Conservation (phyloP, 1,140 invertebrate species). For the Littorina saxatilis region DNA sequence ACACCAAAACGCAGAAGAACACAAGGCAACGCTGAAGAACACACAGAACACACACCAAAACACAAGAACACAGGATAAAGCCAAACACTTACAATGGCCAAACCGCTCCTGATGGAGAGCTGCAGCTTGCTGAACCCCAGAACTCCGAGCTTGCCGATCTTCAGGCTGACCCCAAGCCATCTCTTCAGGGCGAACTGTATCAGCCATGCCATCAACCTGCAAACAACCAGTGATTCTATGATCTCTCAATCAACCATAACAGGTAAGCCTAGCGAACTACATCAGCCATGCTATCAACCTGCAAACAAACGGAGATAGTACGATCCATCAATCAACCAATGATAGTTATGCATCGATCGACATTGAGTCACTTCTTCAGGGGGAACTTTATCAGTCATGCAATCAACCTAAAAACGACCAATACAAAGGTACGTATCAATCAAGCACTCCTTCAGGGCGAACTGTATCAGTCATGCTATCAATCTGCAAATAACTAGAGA, state of each 20-base stretch:
- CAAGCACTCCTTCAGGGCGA: slow-evolving; percentile 83
- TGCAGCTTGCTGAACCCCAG: slow-evolving; percentile 83
- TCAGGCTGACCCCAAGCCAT: slow-evolving; percentile 82
- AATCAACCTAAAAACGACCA: too few species aligned
- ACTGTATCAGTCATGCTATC: slow-evolving; percentile 82
- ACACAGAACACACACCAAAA: too few species aligned
- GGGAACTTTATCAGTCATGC: too few species aligned
- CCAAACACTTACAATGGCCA: slow-evolving; percentile 82
- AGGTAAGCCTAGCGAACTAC: too few species aligned
- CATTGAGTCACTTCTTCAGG: too few species aligned
- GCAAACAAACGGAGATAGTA: too few species aligned
- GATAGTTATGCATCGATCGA: too few species aligned
- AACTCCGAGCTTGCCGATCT: slow-evolving; percentile 82
- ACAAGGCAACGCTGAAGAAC: too few species aligned
- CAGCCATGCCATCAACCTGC: slow-evolving; percentile 82
- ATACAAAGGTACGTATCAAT: too few species aligned
- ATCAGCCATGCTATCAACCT: too few species aligned
- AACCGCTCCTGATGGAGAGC: slow-evolving; percentile 82
- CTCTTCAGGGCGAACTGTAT: slow-evolving; percentile 83
- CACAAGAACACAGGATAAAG: too few species aligned
- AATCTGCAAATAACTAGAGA: slow-evolving; percentile 76
- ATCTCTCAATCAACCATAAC: background rate
- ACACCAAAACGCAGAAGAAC: too few species aligned
- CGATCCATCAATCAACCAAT: slow-evolving; percentile 3
- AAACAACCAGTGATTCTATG: slow-evolving; percentile 1